Conservation (phyloP, 2,113 vertebrate species). For the Callaeas wilsoni region DNA sequence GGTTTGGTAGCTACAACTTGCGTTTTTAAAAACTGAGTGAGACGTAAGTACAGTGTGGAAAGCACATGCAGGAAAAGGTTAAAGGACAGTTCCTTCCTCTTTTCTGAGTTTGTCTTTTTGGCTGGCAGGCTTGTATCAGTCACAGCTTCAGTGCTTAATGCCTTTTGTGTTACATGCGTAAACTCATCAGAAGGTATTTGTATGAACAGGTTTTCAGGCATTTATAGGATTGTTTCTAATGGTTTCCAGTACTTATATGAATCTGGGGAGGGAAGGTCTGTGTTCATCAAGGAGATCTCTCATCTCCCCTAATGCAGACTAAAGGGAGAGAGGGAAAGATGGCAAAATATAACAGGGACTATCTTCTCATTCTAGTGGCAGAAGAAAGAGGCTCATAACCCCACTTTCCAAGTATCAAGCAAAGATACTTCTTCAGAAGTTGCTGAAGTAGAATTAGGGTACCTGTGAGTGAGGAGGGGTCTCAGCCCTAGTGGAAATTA, state of each 20-base stretch:
- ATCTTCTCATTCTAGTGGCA: not conserved
- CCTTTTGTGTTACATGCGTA: not conserved
- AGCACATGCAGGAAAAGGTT: not conserved
- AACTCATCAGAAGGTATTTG: not conserved
- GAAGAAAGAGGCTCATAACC: not conserved
- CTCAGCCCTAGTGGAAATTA: not conserved
- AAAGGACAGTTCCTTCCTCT: not conserved
- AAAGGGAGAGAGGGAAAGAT: not conserved
- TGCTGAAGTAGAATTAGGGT: not conserved
- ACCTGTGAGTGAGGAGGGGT: not conserved
- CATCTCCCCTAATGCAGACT: not conserved
- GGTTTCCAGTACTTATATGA: not conserved
- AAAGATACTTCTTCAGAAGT: not conserved
- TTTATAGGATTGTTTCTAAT: not conserved
- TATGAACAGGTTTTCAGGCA: not conserved
- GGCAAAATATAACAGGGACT: not conserved
- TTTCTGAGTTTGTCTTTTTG: not conserved
- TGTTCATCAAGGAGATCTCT: not conserved
- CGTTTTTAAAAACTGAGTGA: not conserved
- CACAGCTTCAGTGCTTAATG: not conserved
- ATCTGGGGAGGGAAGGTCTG: not conserved
- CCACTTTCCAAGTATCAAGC: not conserved
- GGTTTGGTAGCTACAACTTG: not conserved
- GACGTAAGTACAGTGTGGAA: rapidly evolving
- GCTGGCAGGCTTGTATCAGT: not conserved